phyloP scores from a whole-genome alignment of 2,797 vertebrate species.

The Artibeus jamaicensis region DNA sequence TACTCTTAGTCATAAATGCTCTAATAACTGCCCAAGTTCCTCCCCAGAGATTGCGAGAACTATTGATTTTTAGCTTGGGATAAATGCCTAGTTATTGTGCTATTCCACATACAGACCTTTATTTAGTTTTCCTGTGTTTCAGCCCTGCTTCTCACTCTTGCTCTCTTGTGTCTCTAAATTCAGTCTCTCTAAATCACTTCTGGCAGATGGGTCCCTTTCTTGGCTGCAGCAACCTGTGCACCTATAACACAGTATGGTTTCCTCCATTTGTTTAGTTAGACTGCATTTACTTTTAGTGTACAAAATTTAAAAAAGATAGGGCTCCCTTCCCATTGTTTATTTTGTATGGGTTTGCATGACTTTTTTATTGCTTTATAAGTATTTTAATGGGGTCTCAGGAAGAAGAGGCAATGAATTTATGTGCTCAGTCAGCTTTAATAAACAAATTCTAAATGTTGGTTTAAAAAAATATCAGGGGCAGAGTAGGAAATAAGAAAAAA shows the following conservation, averaged over 20 bases:
- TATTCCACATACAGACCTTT: neutral
- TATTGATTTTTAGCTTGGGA: neutral
- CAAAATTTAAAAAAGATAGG: neutral
- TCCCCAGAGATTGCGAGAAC: neutral
- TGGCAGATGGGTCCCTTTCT: neutral
- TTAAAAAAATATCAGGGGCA: neutral
- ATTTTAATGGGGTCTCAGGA: neutral
- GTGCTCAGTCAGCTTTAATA: neutral
- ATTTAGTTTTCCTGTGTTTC: neutral
- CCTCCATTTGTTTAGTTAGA: neutral
- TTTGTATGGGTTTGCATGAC: neutral
- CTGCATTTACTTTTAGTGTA: neutral
- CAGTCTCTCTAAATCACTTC: neutral
- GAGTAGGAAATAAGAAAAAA: neutral
- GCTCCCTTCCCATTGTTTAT: neutral
- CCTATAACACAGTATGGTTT: neutral
- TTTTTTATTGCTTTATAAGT: neutral
- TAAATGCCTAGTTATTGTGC: neutral
- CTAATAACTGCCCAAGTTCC: neutral
- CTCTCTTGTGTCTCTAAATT: constrained; percentile 1
- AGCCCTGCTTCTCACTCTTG: neutral
- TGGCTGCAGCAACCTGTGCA: neutral
- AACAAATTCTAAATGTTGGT: neutral
- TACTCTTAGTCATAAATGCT: neutral
- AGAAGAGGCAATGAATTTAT: neutral